These are phyloP conservation scores for Murina feae DNA, from an alignment of 2,113 vertebrate species.

Conservation along the genomic window DNA sequence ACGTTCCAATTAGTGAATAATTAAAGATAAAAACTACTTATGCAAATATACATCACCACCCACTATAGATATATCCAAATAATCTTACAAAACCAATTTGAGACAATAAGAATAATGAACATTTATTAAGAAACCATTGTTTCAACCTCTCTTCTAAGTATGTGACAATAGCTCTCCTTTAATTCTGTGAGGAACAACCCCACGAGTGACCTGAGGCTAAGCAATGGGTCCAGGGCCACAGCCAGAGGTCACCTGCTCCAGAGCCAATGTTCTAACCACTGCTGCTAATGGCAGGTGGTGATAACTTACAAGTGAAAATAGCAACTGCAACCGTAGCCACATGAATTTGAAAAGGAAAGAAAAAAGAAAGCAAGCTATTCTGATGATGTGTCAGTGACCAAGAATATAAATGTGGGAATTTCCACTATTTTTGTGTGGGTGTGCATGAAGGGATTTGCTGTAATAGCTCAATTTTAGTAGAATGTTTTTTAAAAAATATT, in stretches of 20 bases:
- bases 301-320: not conserved
- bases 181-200: not conserved
- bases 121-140: not conserved
- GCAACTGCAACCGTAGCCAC: not conserved
- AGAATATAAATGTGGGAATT: not conserved
- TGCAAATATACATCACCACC: not conserved
- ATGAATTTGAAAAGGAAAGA: not conserved
- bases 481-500: no score
- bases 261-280: not conserved
- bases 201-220: not conserved
- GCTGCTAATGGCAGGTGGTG: not conserved
- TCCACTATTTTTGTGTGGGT: not conserved
- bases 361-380: not conserved
- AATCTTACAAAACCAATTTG: not conserved
- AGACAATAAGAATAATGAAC: not conserved
- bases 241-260: rapidly evolving
- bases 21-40: not conserved
- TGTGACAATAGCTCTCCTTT: not conserved
- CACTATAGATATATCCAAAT: not conserved
- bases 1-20: not conserved
- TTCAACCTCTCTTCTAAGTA: not conserved
- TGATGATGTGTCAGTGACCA: not conserved
- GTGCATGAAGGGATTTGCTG: not conserved
- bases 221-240: not conserved
- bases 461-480: not conserved